Evolutionary conservation across 30 jellyfish, hydroid and myxozoan genomes (phyloP), one percentile per base, ranked within the genome.

Genomic region (Aurelia sp.): DNA sequence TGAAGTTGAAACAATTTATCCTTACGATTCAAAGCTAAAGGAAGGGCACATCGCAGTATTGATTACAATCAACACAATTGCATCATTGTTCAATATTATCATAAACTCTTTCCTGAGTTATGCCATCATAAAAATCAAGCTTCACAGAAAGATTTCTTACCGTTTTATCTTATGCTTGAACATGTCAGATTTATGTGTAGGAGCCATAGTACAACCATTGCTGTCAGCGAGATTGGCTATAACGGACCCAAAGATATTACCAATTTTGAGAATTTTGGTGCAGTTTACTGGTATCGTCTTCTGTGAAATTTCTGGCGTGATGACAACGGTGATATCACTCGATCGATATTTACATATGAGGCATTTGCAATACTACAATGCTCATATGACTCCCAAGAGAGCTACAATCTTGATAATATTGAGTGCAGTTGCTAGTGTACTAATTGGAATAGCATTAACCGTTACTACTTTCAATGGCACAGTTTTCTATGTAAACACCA

Each of bases 281-380:
- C 35, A 11, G 58, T 75, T 75, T n/a, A 38, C 40, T 22, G 86
- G 86, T 33, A 75, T 75, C 13, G 41, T 57, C 24, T 50, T 75
- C 30, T 71, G 58, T 13, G 64, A 75, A 57, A 58, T 62, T 22
- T 75, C 86, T 22, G 86, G 61, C 2, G 40, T 75, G 35, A 51
- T 60, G 74, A 75, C 86, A 11, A 72, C 64, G 13, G 73, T 53
- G 4, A 75, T 75, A 7, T 53, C 86, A 1, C 60, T 75, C 17
- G 86, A 75, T 53, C 69, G 86, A 3, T 75, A 75, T 22, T 15
- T 75, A 24, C 86, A 75, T 41, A 75, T 75, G 86, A 75, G 40
- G 31, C 86, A 75, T 75, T 24, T 75, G 63, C 15, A 51, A 27
- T 75, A 75, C 63, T 75, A 75, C 62, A 51, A 75, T 16, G 24